Evolutionary conservation across 2,888 invertebrate species (phyloP), one percentile per base, ranked within the genome.

Genomic region (Lasioglossum calceatum): DNA sequence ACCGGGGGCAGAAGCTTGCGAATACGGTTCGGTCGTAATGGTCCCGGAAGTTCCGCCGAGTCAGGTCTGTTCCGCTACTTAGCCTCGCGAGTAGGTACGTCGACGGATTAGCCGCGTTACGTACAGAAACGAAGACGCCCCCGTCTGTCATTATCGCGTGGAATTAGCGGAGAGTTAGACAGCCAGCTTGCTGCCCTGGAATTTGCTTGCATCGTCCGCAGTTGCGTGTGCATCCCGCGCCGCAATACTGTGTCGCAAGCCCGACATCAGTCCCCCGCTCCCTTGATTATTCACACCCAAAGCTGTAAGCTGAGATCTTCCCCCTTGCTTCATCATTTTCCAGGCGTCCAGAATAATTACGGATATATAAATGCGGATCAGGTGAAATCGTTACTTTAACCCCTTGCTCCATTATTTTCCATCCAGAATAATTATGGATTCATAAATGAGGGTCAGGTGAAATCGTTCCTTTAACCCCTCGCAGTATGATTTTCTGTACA

Each of bases 91-190:
- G 54, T 23, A 54, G 54, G 70, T n/a, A 70, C 47, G 70, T 50
- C 50, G 50, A 36, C 47, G 77, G 77, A 78, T 78, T 78, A 78
- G 50, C 50, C 39, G 70, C 47, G 19, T 54, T 70, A 77, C 64
- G 36, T 27, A 72, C 19, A 8, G 47, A 73, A 73, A 44, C 32
- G 73, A 73, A 73, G 47, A 73, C 73, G 73, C 42, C 27, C 61
- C 39, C 4, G 77, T 27, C 67, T 54, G 77, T 50, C 77, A 70
- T 78, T 78, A 70, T 70, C 70, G 36, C 77, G 32, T 27, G 36
- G 19, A 50, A 70, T 78, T 78, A 78, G 27, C 14, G 4, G 19
- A n/a, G 36, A 70, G 50, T 39, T 67, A 70, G 47, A 67, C 44
- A 50, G 39, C 32, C 19, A 47, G 23, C n/a, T 75, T n/a, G 50